Evolutionary conservation across 2,888 invertebrate genomes (phyloP), one percentile per base, ranked within the genome.

Genomic region (Bruchidius siliquastri): DNA sequence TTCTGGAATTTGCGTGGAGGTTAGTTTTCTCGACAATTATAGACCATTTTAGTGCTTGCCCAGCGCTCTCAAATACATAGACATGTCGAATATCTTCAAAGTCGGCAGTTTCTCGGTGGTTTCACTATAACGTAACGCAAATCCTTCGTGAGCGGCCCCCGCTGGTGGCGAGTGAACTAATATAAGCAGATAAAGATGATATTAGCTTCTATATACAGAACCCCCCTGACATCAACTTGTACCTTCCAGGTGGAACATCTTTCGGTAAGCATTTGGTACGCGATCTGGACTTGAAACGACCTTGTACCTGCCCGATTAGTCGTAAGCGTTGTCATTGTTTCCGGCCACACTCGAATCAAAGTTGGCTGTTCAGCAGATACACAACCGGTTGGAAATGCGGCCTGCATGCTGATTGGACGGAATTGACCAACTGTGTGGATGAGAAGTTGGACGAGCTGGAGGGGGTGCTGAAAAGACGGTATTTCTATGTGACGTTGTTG

Each of bases 311-410:
- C 88, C 95, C 95, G 84, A 90, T 94, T 77, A 92, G 93, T 80
- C 90, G 94, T 79, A 97, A 97, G 87, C 91, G 96, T 78, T 97
- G 96, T 87, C 95, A 94, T 87, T 96, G 96, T 88, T 96, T 95
- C 89, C 92, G 96, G 83, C 96, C 96, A 79, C 94, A 94, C 88
- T 93, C 94, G 84, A 95, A 95, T 86, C 96, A 96, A 89, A 95
- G 95, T 87, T 99, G 99, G 99, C 90, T 99, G 79, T 98, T 99
- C 88, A 97, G 97, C 85, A 91, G 98, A 83, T 98, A 97, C 88
- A 97, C 97, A 72, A 98, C 97, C 26, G 98, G 98, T 79, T 98
- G 98, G 98, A 95, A 95, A 84, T 99, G 99, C 87, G 99, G 99
- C 72, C 90, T 99, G 70, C 98, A 98, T 85, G 97, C 98, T 26